Evolutionary conservation across 2,888 invertebrate genomes (phyloP).

Genomic region (Campaea margaritaria): DNA sequence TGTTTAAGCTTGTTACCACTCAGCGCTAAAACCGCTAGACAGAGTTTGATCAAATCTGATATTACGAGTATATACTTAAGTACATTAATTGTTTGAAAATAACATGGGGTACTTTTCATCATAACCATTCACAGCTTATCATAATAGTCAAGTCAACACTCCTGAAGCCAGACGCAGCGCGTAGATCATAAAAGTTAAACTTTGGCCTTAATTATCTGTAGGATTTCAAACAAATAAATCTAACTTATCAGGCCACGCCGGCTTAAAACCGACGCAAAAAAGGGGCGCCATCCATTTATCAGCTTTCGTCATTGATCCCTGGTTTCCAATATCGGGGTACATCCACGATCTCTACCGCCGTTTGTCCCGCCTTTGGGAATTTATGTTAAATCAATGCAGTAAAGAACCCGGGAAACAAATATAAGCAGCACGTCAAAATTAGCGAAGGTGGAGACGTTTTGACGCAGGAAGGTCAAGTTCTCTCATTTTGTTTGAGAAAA

Average conservation of each 20-base stretch:
- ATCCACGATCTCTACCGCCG: conserved; percentile 24
- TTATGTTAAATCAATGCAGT: conserved; percentile 38
- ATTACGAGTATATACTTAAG: no score
- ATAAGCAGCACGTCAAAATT: neutral
- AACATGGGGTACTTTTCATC: no score
- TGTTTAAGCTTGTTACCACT: no score
- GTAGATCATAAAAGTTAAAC: conserved; percentile 9
- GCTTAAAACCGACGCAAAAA: conserved; percentile 38
- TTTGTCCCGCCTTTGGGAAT: conserved; percentile 25
- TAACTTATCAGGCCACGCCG: conserved; percentile 34
- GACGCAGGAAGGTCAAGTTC: neutral
- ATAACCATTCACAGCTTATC: no score
- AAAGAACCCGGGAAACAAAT: conserved; percentile 16
- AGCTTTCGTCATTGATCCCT: conserved; percentile 35
- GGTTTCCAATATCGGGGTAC: conserved; percentile 33
- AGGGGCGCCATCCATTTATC: conserved; percentile 36
- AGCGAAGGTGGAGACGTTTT: no score
- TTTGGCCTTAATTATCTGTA: conserved; percentile 53
- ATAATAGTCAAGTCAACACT: no score
- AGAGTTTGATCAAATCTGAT: no score
- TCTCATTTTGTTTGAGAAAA: neutral
- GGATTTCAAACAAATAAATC: conserved; percentile 45
- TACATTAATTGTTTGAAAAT: no score
- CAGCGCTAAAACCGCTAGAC: no score
- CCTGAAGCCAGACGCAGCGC: no score